These are phyloP conservation scores for Enteromius anoplus DNA, from an alignment of 2,797 vertebrate genomes.

Conservation along the genomic window DNA sequence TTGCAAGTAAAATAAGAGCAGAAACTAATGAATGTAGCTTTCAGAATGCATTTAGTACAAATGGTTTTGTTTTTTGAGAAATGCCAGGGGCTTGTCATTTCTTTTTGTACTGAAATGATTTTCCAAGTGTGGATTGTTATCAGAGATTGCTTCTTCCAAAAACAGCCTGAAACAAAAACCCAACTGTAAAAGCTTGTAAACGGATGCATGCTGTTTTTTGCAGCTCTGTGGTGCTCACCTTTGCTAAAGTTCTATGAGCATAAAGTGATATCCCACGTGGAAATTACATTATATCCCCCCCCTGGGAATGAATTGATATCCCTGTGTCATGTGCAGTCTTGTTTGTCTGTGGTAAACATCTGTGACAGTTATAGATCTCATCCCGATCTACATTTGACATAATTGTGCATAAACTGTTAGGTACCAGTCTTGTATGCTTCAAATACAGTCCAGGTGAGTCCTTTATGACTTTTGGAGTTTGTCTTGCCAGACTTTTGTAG, in stretches of 20 bases:
- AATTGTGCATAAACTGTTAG: neutral
- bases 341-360: neutral
- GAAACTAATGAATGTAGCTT: conserved; percentile 51
- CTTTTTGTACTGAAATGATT: conserved; percentile 34
- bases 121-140: conserved; percentile 41
- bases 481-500: neutral
- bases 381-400: neutral
- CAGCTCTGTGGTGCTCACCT: neutral
- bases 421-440: neutral
- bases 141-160: conserved; percentile 39
- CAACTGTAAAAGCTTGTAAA: conserved; percentile 30
- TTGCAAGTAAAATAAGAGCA: conserved; percentile 48
- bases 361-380: neutral
- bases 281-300: too few species aligned
- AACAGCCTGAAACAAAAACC: conserved; percentile 40
- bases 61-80: conserved; percentile 41
- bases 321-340: neutral
- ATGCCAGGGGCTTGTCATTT: conserved; percentile 42
- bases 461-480: neutral
- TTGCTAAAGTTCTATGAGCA: neutral
- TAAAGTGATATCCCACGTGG: neutral
- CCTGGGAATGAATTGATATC: neutral
- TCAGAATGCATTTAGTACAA: conserved; percentile 51
- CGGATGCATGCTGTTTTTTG: conserved; percentile 12
- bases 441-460: neutral